Conservation (phyloP, 2,888 invertebrate genomes). For the Drosophila infuscata region DNA sequence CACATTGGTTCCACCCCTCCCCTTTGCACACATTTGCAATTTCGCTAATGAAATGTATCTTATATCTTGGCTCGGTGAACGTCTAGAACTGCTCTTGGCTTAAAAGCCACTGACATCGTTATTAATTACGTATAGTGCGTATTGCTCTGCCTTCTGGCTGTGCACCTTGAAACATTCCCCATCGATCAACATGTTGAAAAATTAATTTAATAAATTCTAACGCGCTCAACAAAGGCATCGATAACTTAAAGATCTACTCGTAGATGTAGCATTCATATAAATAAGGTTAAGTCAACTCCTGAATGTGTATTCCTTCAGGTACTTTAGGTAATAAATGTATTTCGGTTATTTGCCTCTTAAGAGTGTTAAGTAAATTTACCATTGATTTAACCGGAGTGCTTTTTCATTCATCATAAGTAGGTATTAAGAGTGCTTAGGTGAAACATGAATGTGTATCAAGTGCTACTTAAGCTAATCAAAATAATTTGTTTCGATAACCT, state of each 20-base stretch:
- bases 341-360: not conserved
- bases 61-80: not conserved
- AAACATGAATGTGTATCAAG: not conserved
- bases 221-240: conserved; percentile 23
- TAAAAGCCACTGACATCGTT: conserved; percentile 41
- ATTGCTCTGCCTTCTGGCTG: not conserved
- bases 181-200: conserved; percentile 53
- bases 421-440: not conserved
- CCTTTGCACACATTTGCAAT: conserved; percentile 23
- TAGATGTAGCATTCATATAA: conserved; percentile 3
- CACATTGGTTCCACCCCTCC: not conserved
- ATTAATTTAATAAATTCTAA: conserved; percentile 40
- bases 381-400: not conserved
- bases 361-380: not conserved
- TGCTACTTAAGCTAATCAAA: not conserved
- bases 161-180: conserved; percentile 3
- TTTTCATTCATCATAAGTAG: not conserved
- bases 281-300: not conserved
- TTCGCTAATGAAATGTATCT: conserved; percentile 51
- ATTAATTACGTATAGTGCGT: conserved; percentile 53
- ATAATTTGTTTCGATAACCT: no score
- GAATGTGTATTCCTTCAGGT: not conserved
- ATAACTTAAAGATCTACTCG: conserved; percentile 20
- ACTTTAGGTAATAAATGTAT: not conserved
- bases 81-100: conserved; percentile 23